Base-by-base conservation (phyloP, 2,113 vertebrate species). In the Pogona vitticeps region DNA sequence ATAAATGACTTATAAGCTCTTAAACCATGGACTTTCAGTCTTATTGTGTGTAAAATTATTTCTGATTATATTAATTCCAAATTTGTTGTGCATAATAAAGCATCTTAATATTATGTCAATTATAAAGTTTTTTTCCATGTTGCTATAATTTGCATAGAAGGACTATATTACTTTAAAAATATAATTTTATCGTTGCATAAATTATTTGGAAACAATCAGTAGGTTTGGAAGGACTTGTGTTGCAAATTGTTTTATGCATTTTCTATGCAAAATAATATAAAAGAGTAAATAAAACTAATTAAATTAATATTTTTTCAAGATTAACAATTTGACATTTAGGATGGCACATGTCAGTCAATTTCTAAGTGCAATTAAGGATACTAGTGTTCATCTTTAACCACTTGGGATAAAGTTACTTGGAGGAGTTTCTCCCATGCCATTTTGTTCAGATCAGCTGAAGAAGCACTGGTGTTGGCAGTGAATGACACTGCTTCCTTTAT, bases 1-100 rank as follows among this genome's bases (percentile, higher is more conserved):
- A 90, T 93, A 97, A 96, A 96, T 95, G 95, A 96, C 89, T 91
- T 95, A 91, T 95, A 95, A 91, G 90, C 89, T 96, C 87, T 92
- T 91, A 88, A 90, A 90, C 80, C 72, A 91, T 88, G 94, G 89
- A 88, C 88, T 93, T 94, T 92, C 83, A 94, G 91, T 93, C 79
- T 80, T 83, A 26, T 82, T 89, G 85, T 84, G 31, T 86, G 91
- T 92, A 93, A 91, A 88, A 87, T 0, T 0, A 0, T 90, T 61
- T 93, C 92, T 91, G 94, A 91, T 86, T 17, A 92, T 91, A 88
- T 80, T 87, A 91, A 90, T 92, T 94, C 80, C 86, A 79, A 0
- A 6, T 76, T 46, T 93, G 77, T 77, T 88, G 80, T 88, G 91
- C 85, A 84, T 85, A 86, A 87, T 52, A 87, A 46, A 91, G 90